Base-by-base conservation (phyloP, 2,888 invertebrate species). In the Teinopalpus imperialis region DNA sequence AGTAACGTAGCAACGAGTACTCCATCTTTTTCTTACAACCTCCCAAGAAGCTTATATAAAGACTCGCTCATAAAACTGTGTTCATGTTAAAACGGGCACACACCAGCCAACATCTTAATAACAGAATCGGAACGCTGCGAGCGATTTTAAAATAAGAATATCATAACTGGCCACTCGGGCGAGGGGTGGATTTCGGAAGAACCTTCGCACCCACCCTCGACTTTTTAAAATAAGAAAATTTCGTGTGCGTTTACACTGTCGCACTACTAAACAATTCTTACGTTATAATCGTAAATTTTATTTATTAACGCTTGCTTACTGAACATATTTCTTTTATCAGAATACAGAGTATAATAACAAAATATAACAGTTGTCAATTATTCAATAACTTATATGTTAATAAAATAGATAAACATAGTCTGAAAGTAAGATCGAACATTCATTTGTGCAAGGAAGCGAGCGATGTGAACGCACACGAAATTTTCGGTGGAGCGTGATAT, bases 401-500 rank as follows among this genome's bases (percentile, higher is more conserved):
- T n/a, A n/a, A n/a, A n/a, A n/a, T n/a, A n/a, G n/a, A n/a, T n/a
- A n/a, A n/a, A n/a, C n/a, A n/a, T n/a, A n/a, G n/a, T n/a, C n/a
- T n/a, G n/a, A n/a, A n/a, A n/a, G n/a, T n/a, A n/a, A n/a, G n/a
- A n/a, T n/a, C n/a, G n/a, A n/a, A n/a, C n/a, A n/a, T n/a, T n/a
- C n/a, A 21, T 30, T 40, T 30, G 1, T 10, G 8, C 10, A 8
- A 8, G 31, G 13, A 12, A 13, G 13, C 35, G 8, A 9, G 27
- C 40, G 1, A 34, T 14, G 21, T 29, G n/a, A 34, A 46, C 40
- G 46, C 27, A 35, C 46, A 46, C 45, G 14, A 35, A 46, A 46
- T 46, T 46, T 46, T 87, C 76, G 87, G 85, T 85, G 80, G 82
- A 86, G 85, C 87, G 86, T 86, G 86, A 86, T 88, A 88, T 88